phyloP scores from a whole-genome alignment of 2,797 vertebrate genomes.

The Pseudotriccus pelzelni region DNA sequence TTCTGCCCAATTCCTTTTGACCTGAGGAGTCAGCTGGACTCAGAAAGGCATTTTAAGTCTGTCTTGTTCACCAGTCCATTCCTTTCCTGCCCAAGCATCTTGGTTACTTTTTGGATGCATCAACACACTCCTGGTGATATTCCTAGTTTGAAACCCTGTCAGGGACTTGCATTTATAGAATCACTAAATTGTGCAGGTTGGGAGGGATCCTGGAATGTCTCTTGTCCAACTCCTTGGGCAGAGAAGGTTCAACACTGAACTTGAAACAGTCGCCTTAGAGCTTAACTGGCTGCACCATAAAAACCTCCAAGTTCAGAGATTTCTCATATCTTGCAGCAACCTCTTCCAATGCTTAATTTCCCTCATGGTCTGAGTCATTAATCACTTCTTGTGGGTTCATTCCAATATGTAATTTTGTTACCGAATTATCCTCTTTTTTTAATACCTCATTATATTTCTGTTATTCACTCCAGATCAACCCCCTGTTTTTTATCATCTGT shows the following conservation, averaged over 20 bases:
- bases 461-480: neutral
- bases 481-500: neutral
- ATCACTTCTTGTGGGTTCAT: neutral
- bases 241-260: neutral
- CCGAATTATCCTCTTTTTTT: neutral
- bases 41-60: neutral
- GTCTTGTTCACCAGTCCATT: neutral
- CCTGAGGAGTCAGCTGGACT: neutral
- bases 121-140: neutral
- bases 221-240: neutral
- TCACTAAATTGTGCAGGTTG: neutral
- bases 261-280: neutral
- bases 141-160: neutral
- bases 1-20: neutral
- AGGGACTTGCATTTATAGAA: neutral
- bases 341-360: neutral
- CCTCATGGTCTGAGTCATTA: rapidly evolving
- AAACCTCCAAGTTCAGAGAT: neutral
- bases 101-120: neutral
- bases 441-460: neutral
- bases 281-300: neutral
- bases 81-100: neutral
- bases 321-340: neutral
- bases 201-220: neutral
- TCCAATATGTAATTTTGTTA: neutral